A percentile compares a stretch with the other conserved stretches of the same genome.
These are phyloP conservation scores for Scytalopus superciliaris DNA, from an alignment of 2,113 vertebrate genomes.

Conservation along the genomic window DNA sequence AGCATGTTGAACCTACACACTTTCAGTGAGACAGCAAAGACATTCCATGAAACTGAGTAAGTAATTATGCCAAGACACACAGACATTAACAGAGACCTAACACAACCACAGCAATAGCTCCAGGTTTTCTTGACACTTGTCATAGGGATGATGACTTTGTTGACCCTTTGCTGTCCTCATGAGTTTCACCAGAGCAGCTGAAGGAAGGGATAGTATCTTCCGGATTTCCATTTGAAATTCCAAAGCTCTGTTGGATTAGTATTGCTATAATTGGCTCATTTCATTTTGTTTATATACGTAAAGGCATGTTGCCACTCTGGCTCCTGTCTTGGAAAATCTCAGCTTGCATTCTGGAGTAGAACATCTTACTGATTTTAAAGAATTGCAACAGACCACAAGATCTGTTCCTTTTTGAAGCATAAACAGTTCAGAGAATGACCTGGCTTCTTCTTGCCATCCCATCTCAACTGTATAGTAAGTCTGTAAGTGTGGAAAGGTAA, in stretches of 20 bases:
- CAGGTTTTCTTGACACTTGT: neutral
- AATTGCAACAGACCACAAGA: neutral
- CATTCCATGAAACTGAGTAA: neutral
- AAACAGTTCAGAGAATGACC: neutral
- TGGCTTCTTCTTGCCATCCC: neutral
- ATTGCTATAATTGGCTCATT: neutral
- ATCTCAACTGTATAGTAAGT: neutral
- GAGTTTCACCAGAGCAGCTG: neutral
- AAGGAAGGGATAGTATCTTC: neutral
- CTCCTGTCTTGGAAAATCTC: conserved; percentile 52
- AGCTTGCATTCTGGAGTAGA: neutral
- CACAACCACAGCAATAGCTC: neutral
- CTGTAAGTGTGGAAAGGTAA: neutral
- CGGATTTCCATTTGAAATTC: neutral
- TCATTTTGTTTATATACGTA: conserved; percentile 8
- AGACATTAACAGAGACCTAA: neutral
- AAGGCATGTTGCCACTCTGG: conserved; percentile 35
- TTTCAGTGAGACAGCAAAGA: neutral
- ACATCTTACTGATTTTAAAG: neutral
- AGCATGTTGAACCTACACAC: neutral
- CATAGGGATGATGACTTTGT: neutral
- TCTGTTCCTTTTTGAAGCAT: neutral
- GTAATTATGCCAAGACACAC: neutral
- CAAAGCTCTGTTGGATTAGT: neutral
- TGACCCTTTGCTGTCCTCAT: neutral